Percentiles rank a stretch among this genome's conserved stretches.
Evolutionary conservation across 2,797 vertebrate genomes (phyloP).

Genomic region (Sciurus carolinensis): DNA sequence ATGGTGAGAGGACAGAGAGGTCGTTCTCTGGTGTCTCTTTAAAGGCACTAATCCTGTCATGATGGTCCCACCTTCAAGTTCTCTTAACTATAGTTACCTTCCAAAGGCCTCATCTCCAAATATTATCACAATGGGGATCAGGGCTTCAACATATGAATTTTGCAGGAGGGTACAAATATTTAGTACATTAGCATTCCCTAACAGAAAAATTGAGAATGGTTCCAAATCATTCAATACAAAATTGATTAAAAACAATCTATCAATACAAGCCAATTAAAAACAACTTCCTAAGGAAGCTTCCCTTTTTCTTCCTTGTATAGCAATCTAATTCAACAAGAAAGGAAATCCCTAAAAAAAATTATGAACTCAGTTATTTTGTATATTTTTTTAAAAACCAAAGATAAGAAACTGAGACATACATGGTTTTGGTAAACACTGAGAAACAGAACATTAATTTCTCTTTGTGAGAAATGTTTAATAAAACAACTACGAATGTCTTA

Average conservation of each 20-base stretch:
- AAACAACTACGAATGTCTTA: constrained; percentile 28
- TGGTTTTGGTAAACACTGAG: constrained; percentile 44
- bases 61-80: neutral
- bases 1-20: neutral
- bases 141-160: neutral
- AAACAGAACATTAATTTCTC: constrained; percentile 33
- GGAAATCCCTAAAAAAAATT: constrained; percentile 29
- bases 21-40: neutral
- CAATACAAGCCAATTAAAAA: neutral
- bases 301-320: constrained; percentile 22
- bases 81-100: neutral
- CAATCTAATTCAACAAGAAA: constrained; percentile 58
- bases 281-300: constrained; percentile 37
- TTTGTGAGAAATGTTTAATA: constrained; percentile 14
- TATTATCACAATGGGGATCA: neutral
- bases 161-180: neutral
- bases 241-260: neutral
- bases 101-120: neutral
- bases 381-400: constrained; percentile 56
- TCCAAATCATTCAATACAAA: constrained; percentile 35
- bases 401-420: neutral
- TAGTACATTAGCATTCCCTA: neutral
- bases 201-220: constrained; percentile 34
- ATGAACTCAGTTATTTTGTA: constrained; percentile 54
- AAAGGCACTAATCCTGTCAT: neutral